Conservation (phyloP, 1,140 invertebrate species). For the Polypedilum pembai region DNA sequence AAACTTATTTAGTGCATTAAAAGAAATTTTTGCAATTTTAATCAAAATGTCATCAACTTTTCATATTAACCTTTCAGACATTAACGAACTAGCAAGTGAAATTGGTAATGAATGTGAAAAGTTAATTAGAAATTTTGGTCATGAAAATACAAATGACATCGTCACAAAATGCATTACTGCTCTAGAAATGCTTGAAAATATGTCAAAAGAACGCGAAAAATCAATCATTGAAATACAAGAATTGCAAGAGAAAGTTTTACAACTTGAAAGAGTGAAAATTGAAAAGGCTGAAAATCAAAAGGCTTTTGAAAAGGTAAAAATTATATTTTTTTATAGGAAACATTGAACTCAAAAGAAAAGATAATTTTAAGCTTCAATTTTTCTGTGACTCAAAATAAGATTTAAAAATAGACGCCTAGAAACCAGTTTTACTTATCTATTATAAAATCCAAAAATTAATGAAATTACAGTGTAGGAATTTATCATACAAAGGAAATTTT, state of each 20-base stretch:
- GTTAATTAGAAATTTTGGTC: slow-evolving; percentile 57
- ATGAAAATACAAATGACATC: slow-evolving; percentile 64
- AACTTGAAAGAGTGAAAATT: no score
- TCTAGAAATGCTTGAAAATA: no score
- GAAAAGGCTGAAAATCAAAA: no score
- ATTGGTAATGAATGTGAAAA: slow-evolving; percentile 97
- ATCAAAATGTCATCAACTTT: no score
- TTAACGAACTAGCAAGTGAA: slow-evolving; percentile 94
- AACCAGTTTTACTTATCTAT: background rate
- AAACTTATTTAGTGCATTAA: no score
- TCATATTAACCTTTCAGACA: slow-evolving; percentile 50
- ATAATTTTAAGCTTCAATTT: background rate
- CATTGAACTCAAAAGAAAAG: background rate
- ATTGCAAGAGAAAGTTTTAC: no score
- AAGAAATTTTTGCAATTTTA: no score
- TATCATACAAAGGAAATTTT: no score
- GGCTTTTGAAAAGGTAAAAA: no score
- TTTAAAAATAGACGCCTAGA: background rate
- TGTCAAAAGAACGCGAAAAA: no score
- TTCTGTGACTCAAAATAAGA: background rate
- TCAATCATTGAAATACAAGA: no score
- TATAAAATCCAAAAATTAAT: background rate
- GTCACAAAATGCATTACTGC: slow-evolving; percentile 50
- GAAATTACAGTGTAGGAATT: background rate
- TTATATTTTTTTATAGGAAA: no score